A percentile compares a stretch with the other conserved stretches of the same genome.
These are phyloP conservation scores for Porphyrio hochstetteri DNA, from an alignment of 2,113 vertebrate genomes.

Conservation along the genomic window DNA sequence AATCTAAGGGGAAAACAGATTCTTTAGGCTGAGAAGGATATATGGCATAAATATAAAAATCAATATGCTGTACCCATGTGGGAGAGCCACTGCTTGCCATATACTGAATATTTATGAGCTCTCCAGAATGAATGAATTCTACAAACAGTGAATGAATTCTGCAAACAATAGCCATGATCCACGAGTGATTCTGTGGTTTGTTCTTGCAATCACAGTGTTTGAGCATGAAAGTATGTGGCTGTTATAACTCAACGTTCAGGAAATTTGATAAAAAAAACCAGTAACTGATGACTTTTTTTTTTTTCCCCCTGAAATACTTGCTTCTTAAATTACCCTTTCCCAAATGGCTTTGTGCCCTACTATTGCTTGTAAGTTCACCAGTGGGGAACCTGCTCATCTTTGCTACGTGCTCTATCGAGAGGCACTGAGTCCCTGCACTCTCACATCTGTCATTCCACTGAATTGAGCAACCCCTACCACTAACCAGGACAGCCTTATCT, in stretches of 20 bases:
- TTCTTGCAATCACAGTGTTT: background rate
- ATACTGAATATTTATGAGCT: conserved; percentile 1
- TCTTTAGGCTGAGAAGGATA: background rate
- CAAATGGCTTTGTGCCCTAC: background rate
- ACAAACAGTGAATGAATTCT: background rate
- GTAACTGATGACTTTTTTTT: background rate
- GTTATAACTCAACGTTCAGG: background rate
- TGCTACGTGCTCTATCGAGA: too few relatives aligned
- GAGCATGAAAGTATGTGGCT: background rate
- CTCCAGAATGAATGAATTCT: background rate
- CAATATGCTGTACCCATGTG: background rate
- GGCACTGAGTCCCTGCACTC: too few relatives aligned
- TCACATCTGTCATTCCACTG: too few relatives aligned
- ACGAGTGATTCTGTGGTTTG: background rate
- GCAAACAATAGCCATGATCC: background rate
- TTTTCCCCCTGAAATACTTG: background rate
- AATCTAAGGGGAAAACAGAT: background rate
- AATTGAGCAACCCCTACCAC: too few relatives aligned
- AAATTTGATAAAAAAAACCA: background rate
- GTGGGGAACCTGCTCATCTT: too few relatives aligned
- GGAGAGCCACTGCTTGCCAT: background rate
- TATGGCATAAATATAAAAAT: conserved; percentile 10
- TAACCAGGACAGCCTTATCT: too few relatives aligned
- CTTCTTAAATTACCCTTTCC: background rate
- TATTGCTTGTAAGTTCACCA: background rate